Base-by-base conservation (phyloP, 1,140 invertebrate genomes). In the Zeugodacus cucurbitae region DNA sequence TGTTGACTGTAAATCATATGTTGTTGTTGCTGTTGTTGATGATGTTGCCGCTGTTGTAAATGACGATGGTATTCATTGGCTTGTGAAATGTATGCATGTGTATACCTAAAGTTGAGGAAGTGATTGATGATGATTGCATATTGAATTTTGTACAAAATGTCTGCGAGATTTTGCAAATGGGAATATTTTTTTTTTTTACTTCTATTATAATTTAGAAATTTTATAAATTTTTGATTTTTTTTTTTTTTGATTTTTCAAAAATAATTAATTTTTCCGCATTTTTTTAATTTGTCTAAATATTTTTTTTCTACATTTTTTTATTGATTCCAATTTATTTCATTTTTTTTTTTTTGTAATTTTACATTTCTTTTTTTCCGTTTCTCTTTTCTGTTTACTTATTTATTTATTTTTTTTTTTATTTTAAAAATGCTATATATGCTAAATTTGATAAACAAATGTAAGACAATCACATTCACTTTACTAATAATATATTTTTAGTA, bases 71-170 rank as follows among this genome's bases (percentile, higher is more conserved):
- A 90, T 90, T 93, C 92, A 91, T 93, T 93, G 89, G 91, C 91
- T 92, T 93, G 92, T 90, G 90, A 91, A 90, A 93, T 93, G 92
- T 93, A 93, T 90, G 91, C 92, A 89, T 93, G 92, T 91, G 92
- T 93, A 90, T 93, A 93, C 92, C 92, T 93, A 92, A 88, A 90
- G 89, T 90, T 91, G 88, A 90, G 88, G 88, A 37, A 48, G 41
- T 82, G 74, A 48, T 74, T 85, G 78, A 87, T 87, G 62, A 67
- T 74, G 67, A 74, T 87, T 87, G 41, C 87, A 67, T 70, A 59
- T 89, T 44, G 86, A 37, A 87, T 87, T 87, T 87, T 59, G 17
- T 57, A 87, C 86, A 87, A 87, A 57, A 57, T 87, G 22, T 44
- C 41, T 48, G 41, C 74, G 48, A 48, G 22, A 8, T 29, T 48